These are phyloP conservation scores for Oryzias dopingdopingensis DNA, from an alignment of 2,797 vertebrate species.

Conservation along the genomic window DNA sequence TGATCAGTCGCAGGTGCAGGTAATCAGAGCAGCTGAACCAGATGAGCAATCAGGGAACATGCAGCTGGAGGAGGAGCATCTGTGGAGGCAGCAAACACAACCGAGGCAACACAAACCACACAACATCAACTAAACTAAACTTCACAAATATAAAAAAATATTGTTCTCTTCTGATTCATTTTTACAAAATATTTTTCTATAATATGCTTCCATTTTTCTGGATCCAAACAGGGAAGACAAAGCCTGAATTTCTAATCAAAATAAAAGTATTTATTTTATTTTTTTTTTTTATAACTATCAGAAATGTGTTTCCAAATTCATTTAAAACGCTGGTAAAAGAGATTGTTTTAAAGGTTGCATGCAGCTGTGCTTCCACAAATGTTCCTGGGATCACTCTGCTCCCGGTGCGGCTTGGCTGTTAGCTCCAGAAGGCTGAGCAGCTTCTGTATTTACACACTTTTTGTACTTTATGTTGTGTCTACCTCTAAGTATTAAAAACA, in stretches of 20 bases:
- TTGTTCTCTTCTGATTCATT: too few relatives aligned
- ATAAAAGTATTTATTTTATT: too few relatives aligned
- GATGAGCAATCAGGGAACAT: not conserved
- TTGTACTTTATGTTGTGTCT: not conserved
- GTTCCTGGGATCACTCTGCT: conserved; percentile 3
- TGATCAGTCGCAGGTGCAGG: conserved; percentile 1
- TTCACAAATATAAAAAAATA: too few relatives aligned
- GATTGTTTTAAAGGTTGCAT: not conserved
- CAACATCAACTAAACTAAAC: too few relatives aligned
- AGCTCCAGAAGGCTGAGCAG: not conserved
- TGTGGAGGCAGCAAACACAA: not conserved
- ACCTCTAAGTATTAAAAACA: not conserved
- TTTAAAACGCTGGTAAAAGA: too few relatives aligned
- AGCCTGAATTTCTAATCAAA: too few relatives aligned
- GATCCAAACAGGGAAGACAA: too few relatives aligned
- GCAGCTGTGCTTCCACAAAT: not conserved
- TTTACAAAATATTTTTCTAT: too few relatives aligned
- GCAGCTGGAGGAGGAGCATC: not conserved
- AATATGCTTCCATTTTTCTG: too few relatives aligned
- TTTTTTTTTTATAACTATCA: too few relatives aligned
- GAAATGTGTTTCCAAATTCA: too few relatives aligned
- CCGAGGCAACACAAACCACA: not conserved
- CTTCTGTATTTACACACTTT: conserved; percentile 6
- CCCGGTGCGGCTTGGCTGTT: conserved; percentile 5
- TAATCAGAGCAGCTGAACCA: conserved; percentile 2